Conservation (phyloP, 2,888 invertebrate species). For the Onchidella celtica region DNA sequence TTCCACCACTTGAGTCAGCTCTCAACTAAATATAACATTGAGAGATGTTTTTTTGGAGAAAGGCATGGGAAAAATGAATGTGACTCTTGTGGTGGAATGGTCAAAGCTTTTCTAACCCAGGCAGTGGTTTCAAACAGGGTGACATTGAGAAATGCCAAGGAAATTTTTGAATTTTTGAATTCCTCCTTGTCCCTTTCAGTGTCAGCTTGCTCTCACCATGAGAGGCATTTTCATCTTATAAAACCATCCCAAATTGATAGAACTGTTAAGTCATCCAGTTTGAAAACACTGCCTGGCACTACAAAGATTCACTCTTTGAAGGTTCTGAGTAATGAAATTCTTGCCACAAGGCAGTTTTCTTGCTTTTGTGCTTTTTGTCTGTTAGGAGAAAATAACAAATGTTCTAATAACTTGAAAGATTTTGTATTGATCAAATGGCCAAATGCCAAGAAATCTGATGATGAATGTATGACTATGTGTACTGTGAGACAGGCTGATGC, state of each 20-base stretch:
- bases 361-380: slow-evolving; percentile 14
- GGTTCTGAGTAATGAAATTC: background rate
- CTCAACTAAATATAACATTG: background rate
- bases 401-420: background rate
- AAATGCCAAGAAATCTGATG: background rate
- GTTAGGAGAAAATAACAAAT: background rate
- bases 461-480: too few relatives aligned
- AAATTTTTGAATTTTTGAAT: background rate
- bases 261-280: background rate
- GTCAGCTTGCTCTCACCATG: background rate
- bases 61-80: slow-evolving; percentile 32
- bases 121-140: background rate
- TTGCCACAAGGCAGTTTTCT: slow-evolving; percentile 6
- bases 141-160: slow-evolving; percentile 12
- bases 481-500: background rate
- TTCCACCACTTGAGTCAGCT: slow-evolving; percentile 13
- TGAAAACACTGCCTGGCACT: slow-evolving; percentile 24
- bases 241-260: background rate
- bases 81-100: slow-evolving; percentile 33
- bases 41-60: slow-evolving; percentile 25
- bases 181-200: background rate
- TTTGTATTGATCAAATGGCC: slow-evolving; percentile 14
- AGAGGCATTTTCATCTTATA: slow-evolving; percentile 10
- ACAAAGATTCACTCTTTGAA: slow-evolving; percentile 15
- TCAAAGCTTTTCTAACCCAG: slow-evolving; percentile 15